phyloP scores from a whole-genome alignment of 1,140 invertebrate species.

The Contarinia nasturtii region DNA sequence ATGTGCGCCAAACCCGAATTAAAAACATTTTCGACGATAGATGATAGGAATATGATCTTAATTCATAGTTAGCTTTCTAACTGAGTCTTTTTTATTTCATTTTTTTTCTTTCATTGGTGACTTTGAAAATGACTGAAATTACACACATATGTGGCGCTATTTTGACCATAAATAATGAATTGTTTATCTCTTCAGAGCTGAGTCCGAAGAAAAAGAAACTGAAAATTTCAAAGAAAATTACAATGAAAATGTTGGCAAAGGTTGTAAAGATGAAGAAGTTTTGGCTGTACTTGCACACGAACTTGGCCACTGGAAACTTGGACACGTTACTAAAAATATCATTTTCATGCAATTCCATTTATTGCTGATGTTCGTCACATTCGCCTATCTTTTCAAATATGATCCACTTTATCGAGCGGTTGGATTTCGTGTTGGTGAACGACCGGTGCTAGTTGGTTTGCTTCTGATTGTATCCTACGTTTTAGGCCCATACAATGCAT shows the following conservation, averaged over 20 bases:
- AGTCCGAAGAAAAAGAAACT: constrained; percentile 28
- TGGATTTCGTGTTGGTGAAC: constrained; percentile 56
- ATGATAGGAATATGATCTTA: no score
- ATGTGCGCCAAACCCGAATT: no score
- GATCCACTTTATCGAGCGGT: constrained; percentile 62
- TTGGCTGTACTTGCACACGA: constrained; percentile 91
- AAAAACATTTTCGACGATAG: no score
- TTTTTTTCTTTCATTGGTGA: no score
- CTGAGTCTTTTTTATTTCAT: no score
- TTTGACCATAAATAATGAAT: no score
- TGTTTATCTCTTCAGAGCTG: no score
- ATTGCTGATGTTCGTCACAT: constrained; percentile 67
- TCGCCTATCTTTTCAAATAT: constrained; percentile 70
- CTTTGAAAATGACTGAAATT: no score
- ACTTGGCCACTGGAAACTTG: constrained; percentile 92
- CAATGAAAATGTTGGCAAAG: constrained; percentile 35
- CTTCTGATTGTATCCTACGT: constrained; percentile 82
- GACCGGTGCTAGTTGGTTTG: constrained; percentile 83
- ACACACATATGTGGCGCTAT: no score
- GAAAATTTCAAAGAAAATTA: constrained; percentile 5
- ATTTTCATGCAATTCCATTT: constrained; percentile 57
- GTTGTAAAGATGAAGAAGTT: constrained; percentile 86
- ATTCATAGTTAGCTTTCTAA: no score
- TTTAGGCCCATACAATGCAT: constrained; percentile 82
- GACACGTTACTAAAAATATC: constrained; percentile 78